Conservation (phyloP, 2,113 vertebrate genomes). For the Perognathus longimembris region DNA sequence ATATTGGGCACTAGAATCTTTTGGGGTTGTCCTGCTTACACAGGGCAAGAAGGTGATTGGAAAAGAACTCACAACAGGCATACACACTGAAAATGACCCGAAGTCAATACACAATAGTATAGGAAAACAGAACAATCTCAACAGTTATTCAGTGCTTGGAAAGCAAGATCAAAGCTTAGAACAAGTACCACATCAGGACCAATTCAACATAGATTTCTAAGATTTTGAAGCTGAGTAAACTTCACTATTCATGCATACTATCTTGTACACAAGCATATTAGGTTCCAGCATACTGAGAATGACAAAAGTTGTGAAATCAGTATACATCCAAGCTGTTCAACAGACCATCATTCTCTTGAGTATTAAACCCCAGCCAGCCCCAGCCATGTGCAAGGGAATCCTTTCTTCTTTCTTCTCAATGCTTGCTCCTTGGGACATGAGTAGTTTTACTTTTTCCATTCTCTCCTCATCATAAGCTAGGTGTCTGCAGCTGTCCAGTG, state of each 20-base stretch:
- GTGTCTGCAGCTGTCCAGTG: too few species aligned
- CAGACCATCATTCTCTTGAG: slow-evolving; percentile 94
- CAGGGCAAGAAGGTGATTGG: background rate
- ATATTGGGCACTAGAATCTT: background rate
- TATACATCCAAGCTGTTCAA: slow-evolving; percentile 76
- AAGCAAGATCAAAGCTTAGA: slow-evolving; percentile 38
- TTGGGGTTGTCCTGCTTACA: background rate
- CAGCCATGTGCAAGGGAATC: slow-evolving; percentile 95
- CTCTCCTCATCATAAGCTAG: too few species aligned
- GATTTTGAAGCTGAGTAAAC: slow-evolving; percentile 44
- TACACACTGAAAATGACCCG: slow-evolving; percentile 24
- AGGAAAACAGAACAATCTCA: slow-evolving; percentile 43
- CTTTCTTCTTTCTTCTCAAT: slow-evolving; percentile 84
- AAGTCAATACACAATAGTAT: slow-evolving; percentile 27
- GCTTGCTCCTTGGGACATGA: too few species aligned
- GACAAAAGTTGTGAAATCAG: background rate
- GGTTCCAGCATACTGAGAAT: slow-evolving; percentile 23
- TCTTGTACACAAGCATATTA: background rate
- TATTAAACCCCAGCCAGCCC: slow-evolving; percentile 90
- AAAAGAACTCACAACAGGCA: background rate
- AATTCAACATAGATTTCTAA: background rate
- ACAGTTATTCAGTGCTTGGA: slow-evolving; percentile 31
- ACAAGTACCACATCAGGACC: slow-evolving; percentile 27
- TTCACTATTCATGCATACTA: background rate
- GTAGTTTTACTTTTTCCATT: too few species aligned